Evolutionary conservation across 2,113 vertebrate genomes (phyloP), one percentile per base, ranked within the genome.

Genomic region (Diadophis punctatus): DNA sequence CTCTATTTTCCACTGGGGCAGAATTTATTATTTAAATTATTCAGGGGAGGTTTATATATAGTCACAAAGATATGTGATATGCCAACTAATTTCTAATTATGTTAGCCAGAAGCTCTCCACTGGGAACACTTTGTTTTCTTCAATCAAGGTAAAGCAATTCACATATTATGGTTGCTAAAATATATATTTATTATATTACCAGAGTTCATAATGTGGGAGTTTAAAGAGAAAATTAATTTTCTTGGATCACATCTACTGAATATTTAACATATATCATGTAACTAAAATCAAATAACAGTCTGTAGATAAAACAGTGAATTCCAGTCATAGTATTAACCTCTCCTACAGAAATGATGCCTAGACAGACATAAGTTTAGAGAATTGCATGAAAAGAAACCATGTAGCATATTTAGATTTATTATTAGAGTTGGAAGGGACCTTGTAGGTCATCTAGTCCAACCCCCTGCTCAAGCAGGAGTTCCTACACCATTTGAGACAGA

Each of bases 11-110:
- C 87, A 93, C 91, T 87, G 87, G 87, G 94, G 63, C 53, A 92
- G 91, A 95, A 95, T 95, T 91, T 95, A 94, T 95, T 95, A 91
- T 94, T 94, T 95, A 96, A 95, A 96, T 96, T 96, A 96, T 97
- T 97, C 95, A 96, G 48, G 88, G 92, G 92, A 96, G 87, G 92
- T 93, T 95, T 96, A 93, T 93, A 94, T 91, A 93, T 87, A 88
- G 91, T 88, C 90, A 91, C 87, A 87, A 25, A 93, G 90, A 96
- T 94, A 95, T 93, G 90, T 95, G 90, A 93, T 94, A 93, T 93
- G 91, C 95, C 95, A 95, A 94, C 95, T 96, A 96, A 96, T 96
- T 96, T 96, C 93, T 95, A 97, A 96, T 96, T 96, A 93, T 94
- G 89, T 95, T 96, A 95, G 90, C 90, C 94, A 95, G 91, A 95